phyloP scores from a whole-genome alignment of 2,797 vertebrate genomes.

The Miichthys miiuy region DNA sequence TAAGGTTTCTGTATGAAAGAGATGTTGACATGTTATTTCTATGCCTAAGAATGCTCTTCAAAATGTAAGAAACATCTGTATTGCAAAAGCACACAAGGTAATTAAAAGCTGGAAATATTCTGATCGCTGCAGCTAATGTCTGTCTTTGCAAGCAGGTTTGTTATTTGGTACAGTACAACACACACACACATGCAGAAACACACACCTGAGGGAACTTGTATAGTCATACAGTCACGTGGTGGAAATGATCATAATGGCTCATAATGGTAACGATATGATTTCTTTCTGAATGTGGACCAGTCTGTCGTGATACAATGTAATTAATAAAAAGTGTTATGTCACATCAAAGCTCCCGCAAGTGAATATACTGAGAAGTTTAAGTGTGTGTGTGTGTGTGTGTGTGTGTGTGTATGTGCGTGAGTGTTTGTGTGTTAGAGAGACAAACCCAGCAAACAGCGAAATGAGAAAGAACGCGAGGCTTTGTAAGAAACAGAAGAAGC shows the following conservation, averaged over 20 bases:
- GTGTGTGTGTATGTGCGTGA: not conserved
- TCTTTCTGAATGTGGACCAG: constrained; percentile 87
- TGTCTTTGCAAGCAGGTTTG: constrained; percentile 48
- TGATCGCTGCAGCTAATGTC: constrained; percentile 30
- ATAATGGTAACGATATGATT: constrained; percentile 68
- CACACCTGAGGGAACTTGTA: constrained; percentile 52
- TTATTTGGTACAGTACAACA: constrained; percentile 27
- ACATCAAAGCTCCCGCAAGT: constrained; percentile 69
- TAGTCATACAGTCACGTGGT: constrained; percentile 50
- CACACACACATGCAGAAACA: constrained; percentile 43
- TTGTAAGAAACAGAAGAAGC: constrained; percentile 28
- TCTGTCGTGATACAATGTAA: constrained; percentile 95
- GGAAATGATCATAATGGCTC: constrained; percentile 61
- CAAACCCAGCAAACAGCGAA: not conserved
- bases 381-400: constrained; percentile 6
- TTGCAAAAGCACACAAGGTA: constrained; percentile 59
- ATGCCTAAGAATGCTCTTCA: constrained; percentile 49
- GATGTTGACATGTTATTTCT: constrained; percentile 38
- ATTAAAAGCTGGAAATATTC: constrained; percentile 60
- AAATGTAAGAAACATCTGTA: constrained; percentile 52
- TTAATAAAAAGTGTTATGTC: constrained; percentile 95
- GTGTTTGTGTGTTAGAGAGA: not conserved
- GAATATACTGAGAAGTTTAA: constrained; percentile 68
- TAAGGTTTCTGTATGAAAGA: constrained; percentile 31
- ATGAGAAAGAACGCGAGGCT: constrained; percentile 20